These are phyloP conservation scores for Battus philenor DNA, from an alignment of 1,140 invertebrate genomes.

Conservation along the genomic window DNA sequence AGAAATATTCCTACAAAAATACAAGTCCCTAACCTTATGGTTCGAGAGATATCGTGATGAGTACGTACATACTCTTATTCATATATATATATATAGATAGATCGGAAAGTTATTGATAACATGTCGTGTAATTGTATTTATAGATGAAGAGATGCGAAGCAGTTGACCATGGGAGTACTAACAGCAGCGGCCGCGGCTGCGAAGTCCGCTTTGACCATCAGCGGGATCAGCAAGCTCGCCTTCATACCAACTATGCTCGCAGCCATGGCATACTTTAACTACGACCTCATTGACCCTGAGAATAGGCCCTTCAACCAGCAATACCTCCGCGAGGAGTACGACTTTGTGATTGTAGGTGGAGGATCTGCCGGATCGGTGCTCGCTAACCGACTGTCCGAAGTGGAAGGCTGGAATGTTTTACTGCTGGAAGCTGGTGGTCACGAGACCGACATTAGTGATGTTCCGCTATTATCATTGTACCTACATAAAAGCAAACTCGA, in stretches of 20 bases:
- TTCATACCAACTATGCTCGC: conserved; percentile 87
- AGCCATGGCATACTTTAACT: conserved; percentile 89
- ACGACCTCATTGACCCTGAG: conserved; percentile 90
- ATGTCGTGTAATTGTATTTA: conserved; percentile 22
- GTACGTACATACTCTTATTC: too few relatives aligned
- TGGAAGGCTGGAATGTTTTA: conserved; percentile 86
- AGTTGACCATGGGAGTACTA: conserved; percentile 52
- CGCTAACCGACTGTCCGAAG: conserved; percentile 88
- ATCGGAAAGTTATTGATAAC: too few relatives aligned
- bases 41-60: too few relatives aligned
- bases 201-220: conserved; percentile 81
- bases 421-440: conserved; percentile 92
- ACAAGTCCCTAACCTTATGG: too few relatives aligned
- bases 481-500: conserved; percentile 93
- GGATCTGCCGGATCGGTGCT: conserved; percentile 93
- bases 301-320: conserved; percentile 84
- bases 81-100: too few relatives aligned
- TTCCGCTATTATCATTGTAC: conserved; percentile 89
- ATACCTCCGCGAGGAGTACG: conserved; percentile 81
- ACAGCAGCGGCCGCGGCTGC: conserved; percentile 78
- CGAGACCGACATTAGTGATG: conserved; percentile 88
- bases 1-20: too few relatives aligned
- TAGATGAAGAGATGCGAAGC: conserved; percentile 43
- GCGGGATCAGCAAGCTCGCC: conserved; percentile 83
- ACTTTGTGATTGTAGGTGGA: conserved; percentile 87